Base-by-base conservation (phyloP, 2,888 invertebrate species). In the Pristionchus maxplancki region DNA sequence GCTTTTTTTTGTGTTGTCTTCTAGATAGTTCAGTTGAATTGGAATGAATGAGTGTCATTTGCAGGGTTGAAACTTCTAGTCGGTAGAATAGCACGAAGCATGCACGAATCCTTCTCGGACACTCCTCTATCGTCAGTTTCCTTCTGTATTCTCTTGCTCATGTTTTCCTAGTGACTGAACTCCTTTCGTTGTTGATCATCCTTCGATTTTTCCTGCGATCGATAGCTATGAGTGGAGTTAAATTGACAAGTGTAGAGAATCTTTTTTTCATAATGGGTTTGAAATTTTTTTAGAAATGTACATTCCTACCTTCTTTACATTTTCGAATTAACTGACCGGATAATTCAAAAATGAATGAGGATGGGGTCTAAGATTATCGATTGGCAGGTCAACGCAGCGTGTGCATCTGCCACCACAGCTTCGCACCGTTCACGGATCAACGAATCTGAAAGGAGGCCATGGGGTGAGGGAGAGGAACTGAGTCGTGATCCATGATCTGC, bases 371-470 rank as follows among this genome's bases (percentile, higher is more conserved):
- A n/a, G 24, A 74, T 44, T 28, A 78, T 78, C 28, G 71, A 71
- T 71, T 20, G 5, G 13, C 48, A 87, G 86, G 48, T 71, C 67
- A 24, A 87, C 71, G n/a, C 50, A 67, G 86, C 34, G 34, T 2
- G 71, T 87, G 11, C 58, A 87, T 11, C 86, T 87, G 34, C 86
- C 86, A 34, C 71, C 67, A 20, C 86, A 87, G 50, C 58, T 87
- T 48, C 44, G 37, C 1, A 87, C 86, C 50, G 71, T 87, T 4
- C 67, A 87, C 34, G 71, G 71, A 24, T 31, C 50, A 24, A 50
- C 86, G n/a, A 40, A 48, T 17, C 71, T 87, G 64, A 17, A 53
- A 50, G 44, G 48, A 13, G 24, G 17, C n/a, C 85, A 64, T 31
- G 85, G 64, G 64, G 85, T 85, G 17, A 78, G 78, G 20, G 15